Percentiles rank a stretch among this genome's conserved stretches.
Conservation (phyloP, 2,888 invertebrate species). For the Pyrrhosoma nymphula region DNA sequence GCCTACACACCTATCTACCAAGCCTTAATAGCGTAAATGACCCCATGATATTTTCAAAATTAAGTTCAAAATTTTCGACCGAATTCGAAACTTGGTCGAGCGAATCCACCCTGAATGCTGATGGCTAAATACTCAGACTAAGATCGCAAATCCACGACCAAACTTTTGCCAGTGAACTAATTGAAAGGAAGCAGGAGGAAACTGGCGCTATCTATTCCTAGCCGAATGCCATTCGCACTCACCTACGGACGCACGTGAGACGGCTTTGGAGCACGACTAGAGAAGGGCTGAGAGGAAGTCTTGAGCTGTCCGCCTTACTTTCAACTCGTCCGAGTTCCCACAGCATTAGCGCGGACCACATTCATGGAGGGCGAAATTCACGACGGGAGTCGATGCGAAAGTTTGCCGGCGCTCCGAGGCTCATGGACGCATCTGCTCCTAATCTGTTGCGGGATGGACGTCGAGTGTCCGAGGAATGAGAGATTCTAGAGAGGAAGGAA, state of each 20-base stretch:
- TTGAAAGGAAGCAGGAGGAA: too few species aligned
- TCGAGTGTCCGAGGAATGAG: neutral
- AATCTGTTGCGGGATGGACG: neutral
- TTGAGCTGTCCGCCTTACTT: neutral
- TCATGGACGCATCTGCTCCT: neutral
- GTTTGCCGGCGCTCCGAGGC: neutral
- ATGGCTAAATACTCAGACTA: too few species aligned
- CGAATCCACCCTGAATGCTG: too few species aligned
- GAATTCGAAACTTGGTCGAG: too few species aligned
- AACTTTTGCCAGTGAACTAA: too few species aligned
- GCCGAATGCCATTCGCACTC: neutral
- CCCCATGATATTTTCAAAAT: too few species aligned
- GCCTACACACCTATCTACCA: too few species aligned
- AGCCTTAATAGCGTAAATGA: too few species aligned
- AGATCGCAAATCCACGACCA: too few species aligned
- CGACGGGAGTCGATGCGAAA: neutral
- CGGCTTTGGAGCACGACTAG: neutral
- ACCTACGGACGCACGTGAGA: neutral
- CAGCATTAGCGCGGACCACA: neutral
- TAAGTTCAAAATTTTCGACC: too few species aligned
- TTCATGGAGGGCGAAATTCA: neutral
- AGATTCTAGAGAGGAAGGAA: neutral
- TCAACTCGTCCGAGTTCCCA: neutral
- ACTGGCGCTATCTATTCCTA: neutral
- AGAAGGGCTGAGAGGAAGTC: neutral